Evolutionary conservation across 2,113 vertebrate genomes (phyloP).

Genomic region (Elephas maximus): DNA sequence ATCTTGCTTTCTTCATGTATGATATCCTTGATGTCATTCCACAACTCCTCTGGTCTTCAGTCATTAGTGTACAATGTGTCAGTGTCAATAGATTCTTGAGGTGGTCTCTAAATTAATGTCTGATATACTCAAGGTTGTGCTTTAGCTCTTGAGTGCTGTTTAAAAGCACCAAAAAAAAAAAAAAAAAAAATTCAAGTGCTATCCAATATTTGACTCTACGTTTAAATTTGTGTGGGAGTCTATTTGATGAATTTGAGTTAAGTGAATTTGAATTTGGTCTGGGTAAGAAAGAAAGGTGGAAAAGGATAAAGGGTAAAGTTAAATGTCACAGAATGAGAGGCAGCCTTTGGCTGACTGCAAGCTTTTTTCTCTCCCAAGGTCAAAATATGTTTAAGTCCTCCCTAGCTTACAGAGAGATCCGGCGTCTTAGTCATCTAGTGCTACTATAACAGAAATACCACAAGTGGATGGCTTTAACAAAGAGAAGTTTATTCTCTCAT

Average conservation of each 20-base stretch:
- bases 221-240: background rate
- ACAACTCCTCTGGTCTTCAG: too few relatives aligned
- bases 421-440: too few relatives aligned
- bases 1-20: too few relatives aligned
- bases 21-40: too few relatives aligned
- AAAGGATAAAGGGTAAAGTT: background rate
- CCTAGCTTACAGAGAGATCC: background rate
- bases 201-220: background rate
- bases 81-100: too few relatives aligned
- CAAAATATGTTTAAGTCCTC: background rate
- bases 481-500: too few relatives aligned
- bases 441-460: too few relatives aligned
- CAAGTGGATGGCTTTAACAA: too few relatives aligned
- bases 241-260: background rate
- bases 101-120: too few relatives aligned
- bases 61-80: too few relatives aligned
- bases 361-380: background rate
- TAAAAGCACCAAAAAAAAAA: background rate
- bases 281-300: background rate
- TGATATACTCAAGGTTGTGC: too few relatives aligned
- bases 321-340: background rate
- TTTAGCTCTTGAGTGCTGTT: too few relatives aligned
- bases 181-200: background rate
- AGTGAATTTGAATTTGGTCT: conserved; percentile 1
- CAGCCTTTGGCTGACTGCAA: background rate